Percentiles rank a stretch among this genome's conserved stretches.
Evolutionary conservation across 1,140 invertebrate species (phyloP).

Genomic region (Drepana arcuata): DNA sequence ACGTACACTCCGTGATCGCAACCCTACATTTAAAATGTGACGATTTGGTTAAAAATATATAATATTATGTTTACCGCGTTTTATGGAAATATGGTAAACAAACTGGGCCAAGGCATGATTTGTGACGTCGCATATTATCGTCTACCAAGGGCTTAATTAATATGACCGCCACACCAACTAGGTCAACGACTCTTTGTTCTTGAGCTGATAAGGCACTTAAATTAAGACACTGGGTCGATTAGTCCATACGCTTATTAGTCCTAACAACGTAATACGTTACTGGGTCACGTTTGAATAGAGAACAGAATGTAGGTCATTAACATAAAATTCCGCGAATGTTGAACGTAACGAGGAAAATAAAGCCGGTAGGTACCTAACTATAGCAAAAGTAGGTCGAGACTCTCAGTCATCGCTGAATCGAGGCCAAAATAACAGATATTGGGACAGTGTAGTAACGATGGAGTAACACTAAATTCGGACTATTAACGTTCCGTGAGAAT

Average conservation of each 20-base stretch:
- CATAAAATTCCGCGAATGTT: slow-evolving; percentile 38
- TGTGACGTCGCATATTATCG: slow-evolving; percentile 39
- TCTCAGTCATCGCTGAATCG: slow-evolving; percentile 22
- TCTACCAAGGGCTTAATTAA: slow-evolving; percentile 51
- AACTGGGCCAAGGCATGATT: slow-evolving; percentile 47
- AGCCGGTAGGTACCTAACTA: slow-evolving; percentile 13
- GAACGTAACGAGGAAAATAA: slow-evolving; percentile 46
- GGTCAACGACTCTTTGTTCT: slow-evolving; percentile 62
- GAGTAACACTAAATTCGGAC: no score
- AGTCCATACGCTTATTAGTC: no score
- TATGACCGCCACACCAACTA: slow-evolving; percentile 26
- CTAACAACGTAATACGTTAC: no score
- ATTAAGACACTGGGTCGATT: no score
- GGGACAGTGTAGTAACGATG: slow-evolving; percentile 22
- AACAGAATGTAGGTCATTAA: slow-evolving; percentile 63
- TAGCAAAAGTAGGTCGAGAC: slow-evolving; percentile 46
- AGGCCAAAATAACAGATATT: slow-evolving; percentile 33
- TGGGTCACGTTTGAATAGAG: no score
- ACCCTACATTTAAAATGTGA: background rate
- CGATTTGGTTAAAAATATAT: no score
- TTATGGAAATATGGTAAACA: slow-evolving; percentile 20
- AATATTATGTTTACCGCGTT: slow-evolving; percentile 35
- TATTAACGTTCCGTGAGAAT: no score
- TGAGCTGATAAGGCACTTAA: slow-evolving; percentile 30
- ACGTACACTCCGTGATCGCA: no score